phyloP scores from a whole-genome alignment of 2,113 vertebrate genomes.

The Paraplagusia blochii region DNA sequence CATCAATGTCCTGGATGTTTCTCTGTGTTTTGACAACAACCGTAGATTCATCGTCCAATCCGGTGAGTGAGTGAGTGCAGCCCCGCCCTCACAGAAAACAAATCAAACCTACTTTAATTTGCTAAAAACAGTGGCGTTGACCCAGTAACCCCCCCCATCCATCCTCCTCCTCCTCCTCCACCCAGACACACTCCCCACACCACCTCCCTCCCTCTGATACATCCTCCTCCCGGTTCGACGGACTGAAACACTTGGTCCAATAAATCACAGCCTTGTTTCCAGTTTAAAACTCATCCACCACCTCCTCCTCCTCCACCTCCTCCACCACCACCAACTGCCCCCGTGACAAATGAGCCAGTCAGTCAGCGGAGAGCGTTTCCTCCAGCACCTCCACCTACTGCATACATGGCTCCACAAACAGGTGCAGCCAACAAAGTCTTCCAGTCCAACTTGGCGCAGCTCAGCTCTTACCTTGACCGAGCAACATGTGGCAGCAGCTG shows the following conservation, averaged over 20 bases:
- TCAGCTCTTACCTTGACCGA: conserved; percentile 68
- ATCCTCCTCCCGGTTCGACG: background rate
- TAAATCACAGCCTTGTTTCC: conserved; percentile 38
- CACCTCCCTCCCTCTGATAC: too few species aligned
- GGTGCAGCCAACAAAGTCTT: too few species aligned
- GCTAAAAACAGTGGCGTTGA: conserved; percentile 4
- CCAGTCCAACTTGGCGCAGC: background rate
- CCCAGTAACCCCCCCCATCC: background rate
- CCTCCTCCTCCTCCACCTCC: too few species aligned
- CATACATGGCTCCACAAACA: too few species aligned
- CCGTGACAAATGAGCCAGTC: conserved; percentile 22
- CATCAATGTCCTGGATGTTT: conserved; percentile 22
- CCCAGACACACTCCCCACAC: background rate
- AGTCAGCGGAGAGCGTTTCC: background rate
- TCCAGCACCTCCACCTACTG: too few species aligned
- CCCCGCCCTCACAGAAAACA: background rate
- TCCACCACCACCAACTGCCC: background rate
- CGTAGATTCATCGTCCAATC: conserved; percentile 24
- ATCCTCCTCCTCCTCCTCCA: conserved; percentile 1
- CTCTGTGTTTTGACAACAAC: conserved; percentile 36
- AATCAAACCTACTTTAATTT: conserved; percentile 10
- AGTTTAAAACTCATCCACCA: conserved; percentile 8
- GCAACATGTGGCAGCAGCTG: conserved; percentile 73
- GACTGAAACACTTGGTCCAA: conserved; percentile 10
- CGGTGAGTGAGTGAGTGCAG: background rate